Evolutionary conservation across 2,797 vertebrate genomes (phyloP).

Genomic region (Phrynocephalus guinanensis): DNA sequence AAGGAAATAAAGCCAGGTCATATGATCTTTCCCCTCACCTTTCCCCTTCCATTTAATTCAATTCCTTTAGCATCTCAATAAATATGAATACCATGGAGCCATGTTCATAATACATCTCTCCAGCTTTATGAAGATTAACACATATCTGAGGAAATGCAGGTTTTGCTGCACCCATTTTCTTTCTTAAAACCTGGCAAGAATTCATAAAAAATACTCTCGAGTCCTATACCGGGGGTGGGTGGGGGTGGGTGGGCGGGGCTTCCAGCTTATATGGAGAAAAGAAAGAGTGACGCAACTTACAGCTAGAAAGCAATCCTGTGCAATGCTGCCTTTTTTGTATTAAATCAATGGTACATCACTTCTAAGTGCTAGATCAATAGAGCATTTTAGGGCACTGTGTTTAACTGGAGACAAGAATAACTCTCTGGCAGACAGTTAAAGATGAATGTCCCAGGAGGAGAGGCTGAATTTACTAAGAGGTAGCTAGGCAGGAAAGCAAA

Average conservation of each 20-base stretch:
- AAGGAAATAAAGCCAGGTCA: background rate
- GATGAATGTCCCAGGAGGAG: background rate
- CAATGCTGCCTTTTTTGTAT: background rate
- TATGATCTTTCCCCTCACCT: background rate
- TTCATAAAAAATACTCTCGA: background rate
- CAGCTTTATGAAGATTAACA: background rate
- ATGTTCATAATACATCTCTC: background rate
- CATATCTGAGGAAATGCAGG: background rate
- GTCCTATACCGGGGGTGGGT: background rate
- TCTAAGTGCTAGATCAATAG: conserved; percentile 10
- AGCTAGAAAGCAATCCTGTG: background rate
- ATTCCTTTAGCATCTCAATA: background rate
- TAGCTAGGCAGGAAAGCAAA: background rate
- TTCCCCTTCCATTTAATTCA: background rate
- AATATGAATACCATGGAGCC: background rate
- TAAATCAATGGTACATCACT: background rate
- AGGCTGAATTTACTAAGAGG: background rate
- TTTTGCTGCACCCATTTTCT: background rate
- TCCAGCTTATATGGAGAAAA: background rate
- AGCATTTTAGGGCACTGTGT: background rate
- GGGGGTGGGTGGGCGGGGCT: background rate
- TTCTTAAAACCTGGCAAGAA: background rate
- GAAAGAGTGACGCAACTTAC: background rate
- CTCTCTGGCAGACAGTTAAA: background rate
- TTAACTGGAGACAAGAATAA: background rate